Evolutionary conservation across 2,888 invertebrate species (phyloP), one percentile per base, ranked within the genome.

Genomic region (Sarcophaga carnaria): DNA sequence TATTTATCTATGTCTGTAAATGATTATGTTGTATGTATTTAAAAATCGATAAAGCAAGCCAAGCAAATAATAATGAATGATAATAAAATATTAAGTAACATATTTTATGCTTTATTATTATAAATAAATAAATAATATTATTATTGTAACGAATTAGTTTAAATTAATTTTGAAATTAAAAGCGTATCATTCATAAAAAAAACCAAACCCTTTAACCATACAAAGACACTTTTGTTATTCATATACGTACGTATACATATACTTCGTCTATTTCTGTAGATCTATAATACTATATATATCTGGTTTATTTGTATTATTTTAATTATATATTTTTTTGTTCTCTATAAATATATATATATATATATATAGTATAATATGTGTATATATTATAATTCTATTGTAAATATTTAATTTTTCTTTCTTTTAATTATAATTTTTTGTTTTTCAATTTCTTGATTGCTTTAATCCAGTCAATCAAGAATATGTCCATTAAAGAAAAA

Each of bases 401-500:
- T 85, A 85, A 85, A 81, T 85, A 80, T 72, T 76, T 79, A 76
- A 76, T 76, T 71, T 59, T 49, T 75, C 69, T 77, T n/a, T 77
- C 27, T 54, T 47, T 75, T n/a, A 79, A 11, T 69, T 75, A 37
- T 37, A 37, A 37, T 66, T 76, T 76, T 80, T 20, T 78, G 45
- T 78, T 85, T 71, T 59, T 54, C 47, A 66, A 63, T 85, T 74
- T 27, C 22, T 49, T 59, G 62, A 78, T 78, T 72, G 80, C 54
- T 78, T 77, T 45, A 25, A 59, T 1, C 54, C 14, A 8, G 25
- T 20, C 79, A 83, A 77, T 71, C 78, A 59, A 75, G 25, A 77
- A 85, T 76, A 67, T 87, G 87, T 87, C 87, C 87, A 87, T 84
- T 83, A 80, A 83, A 75, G 20, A 80, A 47, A 81, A 72, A 76